phyloP scores from a whole-genome alignment of 2,888 invertebrate genomes.

The Scelioninae gen. 1 region DNA sequence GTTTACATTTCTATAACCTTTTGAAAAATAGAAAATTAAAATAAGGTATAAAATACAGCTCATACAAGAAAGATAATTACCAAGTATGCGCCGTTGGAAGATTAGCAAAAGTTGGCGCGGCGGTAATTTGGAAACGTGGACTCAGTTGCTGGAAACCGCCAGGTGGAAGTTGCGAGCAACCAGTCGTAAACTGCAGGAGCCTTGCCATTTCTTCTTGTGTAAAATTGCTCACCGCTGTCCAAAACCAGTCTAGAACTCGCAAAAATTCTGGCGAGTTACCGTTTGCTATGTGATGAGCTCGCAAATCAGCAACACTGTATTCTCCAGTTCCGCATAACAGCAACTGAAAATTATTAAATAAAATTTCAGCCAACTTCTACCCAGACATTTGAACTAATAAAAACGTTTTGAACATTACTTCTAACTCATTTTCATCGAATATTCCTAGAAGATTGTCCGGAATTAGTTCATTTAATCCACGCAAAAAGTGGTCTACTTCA shows the following conservation, averaged over 20 bases:
- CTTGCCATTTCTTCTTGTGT: slow-evolving; percentile 96
- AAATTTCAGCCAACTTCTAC: no score
- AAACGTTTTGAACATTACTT: no score
- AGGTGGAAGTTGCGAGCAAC: slow-evolving; percentile 95
- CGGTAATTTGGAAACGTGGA: slow-evolving; percentile 96
- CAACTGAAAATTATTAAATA: no score
- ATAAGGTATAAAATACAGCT: no score
- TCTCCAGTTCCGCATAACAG: slow-evolving; percentile 96
- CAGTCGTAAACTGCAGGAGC: slow-evolving; percentile 96
- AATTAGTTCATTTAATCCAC: slow-evolving; percentile 95
- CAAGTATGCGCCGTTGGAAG: slow-evolving; percentile 98
- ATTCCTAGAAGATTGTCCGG: slow-evolving; percentile 96
- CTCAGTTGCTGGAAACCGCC: slow-evolving; percentile 95
- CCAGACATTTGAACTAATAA: no score
- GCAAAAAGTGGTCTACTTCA: slow-evolving; percentile 94
- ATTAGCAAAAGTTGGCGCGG: slow-evolving; percentile 94
- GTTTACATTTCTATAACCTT: no score
- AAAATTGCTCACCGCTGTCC: slow-evolving; percentile 95
- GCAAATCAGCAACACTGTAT: slow-evolving; percentile 95
- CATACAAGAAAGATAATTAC: no score
- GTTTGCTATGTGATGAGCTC: slow-evolving; percentile 93
- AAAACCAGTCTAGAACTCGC: slow-evolving; percentile 94
- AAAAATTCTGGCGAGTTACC: slow-evolving; percentile 93
- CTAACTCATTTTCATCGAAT: slow-evolving; percentile 98
- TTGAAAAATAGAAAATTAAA: no score